Base-by-base conservation (phyloP, 2,113 vertebrate genomes). In the Archilochus colubris region DNA sequence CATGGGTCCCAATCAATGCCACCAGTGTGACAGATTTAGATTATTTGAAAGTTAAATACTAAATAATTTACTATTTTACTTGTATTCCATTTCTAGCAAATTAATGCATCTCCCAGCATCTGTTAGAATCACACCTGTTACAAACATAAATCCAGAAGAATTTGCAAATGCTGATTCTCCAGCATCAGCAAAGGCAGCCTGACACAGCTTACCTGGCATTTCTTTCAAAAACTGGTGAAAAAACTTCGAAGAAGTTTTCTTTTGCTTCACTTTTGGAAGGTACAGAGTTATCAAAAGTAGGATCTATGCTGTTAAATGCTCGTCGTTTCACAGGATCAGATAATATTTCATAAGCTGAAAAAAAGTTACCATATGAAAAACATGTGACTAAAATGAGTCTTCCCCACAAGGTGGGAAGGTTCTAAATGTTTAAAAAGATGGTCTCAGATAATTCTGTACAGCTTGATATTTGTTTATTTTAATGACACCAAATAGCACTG, bases 251-350 rank as follows among this genome's bases (percentile, higher is more conserved):
- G 94, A 99, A 99, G 89, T 99, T 99, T 46, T 99, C 99, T 94
- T 99, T 99, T 88, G 98, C 99, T 97, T 99, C 99, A 94, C 98
- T 98, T 97, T 99, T 99, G 69, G 99, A 99, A 93, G 99, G 99
- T 95, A 99, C 98, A 0, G 97, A 89, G 75, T 99, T 99, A 97
- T 99, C 99, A 82, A 99, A 99, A 89, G 99, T 99, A 22, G 99
- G 99, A 93, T 99, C 99, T 58, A 99, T 98, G 58, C 99, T 99
- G 98, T 99, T 99, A 79, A 99, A 99, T n/a, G 99, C 99, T 97
- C 99, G 97, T 75, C 99, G 98, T 96, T 99, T 99, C 95, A 99
- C 95, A 2, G 99, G 99, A 93, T 99, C 99, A 5, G 98, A 99
- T 88, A 99, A 93, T 86, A 98, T 98, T 98, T 99, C 99, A 84